Evolutionary conservation across 2,113 vertebrate genomes (phyloP).

Genomic region (Cricetomys ansorgei): DNA sequence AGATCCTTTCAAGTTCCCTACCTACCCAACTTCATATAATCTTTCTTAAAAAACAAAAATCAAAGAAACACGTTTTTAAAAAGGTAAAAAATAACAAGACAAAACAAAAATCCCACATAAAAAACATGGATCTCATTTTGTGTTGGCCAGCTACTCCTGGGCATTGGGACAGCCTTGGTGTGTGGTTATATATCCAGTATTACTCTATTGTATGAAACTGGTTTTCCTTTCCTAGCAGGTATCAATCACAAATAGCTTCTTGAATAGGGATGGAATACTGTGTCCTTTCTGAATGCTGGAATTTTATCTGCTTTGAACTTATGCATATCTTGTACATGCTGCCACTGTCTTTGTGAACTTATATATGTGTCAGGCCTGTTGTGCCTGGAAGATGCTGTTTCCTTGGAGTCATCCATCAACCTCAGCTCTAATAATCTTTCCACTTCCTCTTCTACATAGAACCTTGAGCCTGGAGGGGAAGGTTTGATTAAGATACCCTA

Average conservation of each 20-base stretch:
- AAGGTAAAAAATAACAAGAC: not conserved
- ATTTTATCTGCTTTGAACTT: not conserved
- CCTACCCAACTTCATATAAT: not conserved
- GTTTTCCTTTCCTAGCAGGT: not conserved
- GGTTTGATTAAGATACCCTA: not conserved
- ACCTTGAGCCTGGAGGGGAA: not conserved
- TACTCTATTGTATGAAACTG: not conserved
- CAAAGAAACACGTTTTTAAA: not conserved
- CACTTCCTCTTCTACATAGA: not conserved
- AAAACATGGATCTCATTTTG: not conserved
- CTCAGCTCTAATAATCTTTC: not conserved
- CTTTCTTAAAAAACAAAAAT: not conserved
- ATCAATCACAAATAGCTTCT: not conserved
- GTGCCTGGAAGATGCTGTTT: not conserved
- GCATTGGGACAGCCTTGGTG: not conserved
- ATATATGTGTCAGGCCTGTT: not conserved
- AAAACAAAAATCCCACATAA: not conserved
- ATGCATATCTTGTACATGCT: not conserved
- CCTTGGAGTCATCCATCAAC: not conserved
- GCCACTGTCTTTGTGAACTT: not conserved
- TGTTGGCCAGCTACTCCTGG: no score
- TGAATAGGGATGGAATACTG: not conserved
- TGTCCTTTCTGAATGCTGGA: not conserved
- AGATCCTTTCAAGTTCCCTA: no score
- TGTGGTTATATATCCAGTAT: not conserved